Percentiles rank a stretch among this genome's conserved stretches.
These are phyloP conservation scores for Myopa tessellatipennis DNA, from an alignment of 2,888 invertebrate genomes.

Conservation along the genomic window DNA sequence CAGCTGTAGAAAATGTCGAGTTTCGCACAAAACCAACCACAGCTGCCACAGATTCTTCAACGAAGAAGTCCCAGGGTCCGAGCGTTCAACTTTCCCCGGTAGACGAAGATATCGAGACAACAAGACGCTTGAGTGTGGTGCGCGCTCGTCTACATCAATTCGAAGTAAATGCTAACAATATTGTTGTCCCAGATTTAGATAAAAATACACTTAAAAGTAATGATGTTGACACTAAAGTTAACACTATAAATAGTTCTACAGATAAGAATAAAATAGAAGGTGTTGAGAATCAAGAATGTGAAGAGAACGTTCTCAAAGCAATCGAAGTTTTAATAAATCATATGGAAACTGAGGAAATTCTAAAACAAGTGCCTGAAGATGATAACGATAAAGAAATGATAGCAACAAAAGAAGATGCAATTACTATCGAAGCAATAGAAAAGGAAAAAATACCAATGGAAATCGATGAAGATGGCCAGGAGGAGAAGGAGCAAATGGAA, in stretches of 20 bases:
- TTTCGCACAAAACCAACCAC: conserved; percentile 39
- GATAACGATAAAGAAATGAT: conserved; percentile 31
- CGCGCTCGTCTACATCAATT: conserved; percentile 61
- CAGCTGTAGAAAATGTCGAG: conserved; percentile 41
- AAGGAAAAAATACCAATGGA: conserved; percentile 36
- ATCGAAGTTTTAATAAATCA: conserved; percentile 11
- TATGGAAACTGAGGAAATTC: conserved; percentile 38
- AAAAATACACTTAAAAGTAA: conserved; percentile 30
- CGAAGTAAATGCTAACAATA: conserved; percentile 56
- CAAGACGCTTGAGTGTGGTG: conserved; percentile 57
- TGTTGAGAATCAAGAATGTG: background rate
- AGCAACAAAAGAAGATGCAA: conserved; percentile 25
- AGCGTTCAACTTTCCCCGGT: conserved; percentile 31
- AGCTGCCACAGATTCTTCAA: conserved; percentile 28
- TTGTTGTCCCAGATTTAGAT: conserved; percentile 30
- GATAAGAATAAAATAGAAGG: background rate
- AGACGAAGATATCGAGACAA: conserved; percentile 50
- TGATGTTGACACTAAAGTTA: conserved; percentile 39
- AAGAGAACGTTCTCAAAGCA: background rate
- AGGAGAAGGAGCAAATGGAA: conserved; percentile 19
- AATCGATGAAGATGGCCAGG: conserved; percentile 38
- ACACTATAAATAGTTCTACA: conserved; percentile 42
- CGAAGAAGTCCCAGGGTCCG: background rate
- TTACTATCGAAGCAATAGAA: background rate
- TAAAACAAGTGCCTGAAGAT: conserved; percentile 49